A percentile compares a stretch with the other conserved stretches of the same genome.
Conservation (phyloP, 2,113 vertebrate genomes). For the Syngnathoides biaculeatus region DNA sequence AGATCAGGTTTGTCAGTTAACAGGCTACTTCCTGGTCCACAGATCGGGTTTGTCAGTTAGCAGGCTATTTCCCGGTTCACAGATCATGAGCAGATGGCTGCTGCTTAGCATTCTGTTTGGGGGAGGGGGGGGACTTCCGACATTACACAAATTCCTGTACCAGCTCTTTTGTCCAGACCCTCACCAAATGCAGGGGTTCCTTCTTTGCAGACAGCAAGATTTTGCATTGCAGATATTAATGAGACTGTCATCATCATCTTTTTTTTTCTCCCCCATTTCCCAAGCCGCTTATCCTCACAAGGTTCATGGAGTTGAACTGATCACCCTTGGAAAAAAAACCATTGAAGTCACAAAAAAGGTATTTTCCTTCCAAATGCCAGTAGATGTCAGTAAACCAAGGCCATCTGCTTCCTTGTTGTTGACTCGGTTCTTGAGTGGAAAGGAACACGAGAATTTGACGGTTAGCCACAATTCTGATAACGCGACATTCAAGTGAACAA, state of each 20-base stretch:
- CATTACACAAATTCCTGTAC: neutral
- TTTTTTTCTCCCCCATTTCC: too few species aligned
- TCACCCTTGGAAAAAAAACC: neutral
- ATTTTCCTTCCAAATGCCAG: slow-evolving; percentile 13
- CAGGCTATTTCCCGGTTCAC: neutral
- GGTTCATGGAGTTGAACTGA: too few species aligned
- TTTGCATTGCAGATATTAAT: neutral
- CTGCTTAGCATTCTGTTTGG: neutral
- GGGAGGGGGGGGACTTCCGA: neutral
- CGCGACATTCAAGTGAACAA: neutral
- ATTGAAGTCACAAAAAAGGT: neutral
- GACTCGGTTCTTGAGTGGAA: neutral
- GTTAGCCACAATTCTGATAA: neutral
- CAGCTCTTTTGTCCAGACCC: neutral
- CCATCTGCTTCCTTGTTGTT: neutral
- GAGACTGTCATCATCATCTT: neutral
- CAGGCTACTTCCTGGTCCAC: neutral
- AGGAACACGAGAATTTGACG: neutral
- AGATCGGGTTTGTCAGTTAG: neutral
- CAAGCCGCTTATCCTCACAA: too few species aligned
- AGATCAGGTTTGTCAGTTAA: neutral
- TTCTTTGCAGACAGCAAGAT: neutral
- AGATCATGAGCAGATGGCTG: neutral
- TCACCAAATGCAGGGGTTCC: neutral
- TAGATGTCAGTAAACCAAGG: slow-evolving; percentile 25